phyloP scores from a whole-genome alignment of 2,797 vertebrate species.

The Philypnodon macrostomus region DNA sequence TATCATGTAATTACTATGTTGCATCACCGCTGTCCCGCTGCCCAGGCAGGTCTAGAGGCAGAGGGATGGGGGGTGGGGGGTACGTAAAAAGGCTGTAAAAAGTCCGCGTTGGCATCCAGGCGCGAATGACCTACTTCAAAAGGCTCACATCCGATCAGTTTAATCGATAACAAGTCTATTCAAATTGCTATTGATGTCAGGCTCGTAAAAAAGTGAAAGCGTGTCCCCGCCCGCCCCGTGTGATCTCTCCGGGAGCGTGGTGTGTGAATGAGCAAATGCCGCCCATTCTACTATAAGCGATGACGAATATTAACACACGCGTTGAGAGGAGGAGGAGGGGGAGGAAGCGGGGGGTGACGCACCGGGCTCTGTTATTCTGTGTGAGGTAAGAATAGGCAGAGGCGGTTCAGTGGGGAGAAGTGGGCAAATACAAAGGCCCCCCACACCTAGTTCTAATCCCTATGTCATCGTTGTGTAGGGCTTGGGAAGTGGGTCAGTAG shows the following conservation, averaged over 20 bases:
- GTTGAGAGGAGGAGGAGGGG: background rate
- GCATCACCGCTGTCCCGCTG: too few species aligned
- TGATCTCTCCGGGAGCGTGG: slow-evolving; percentile 41
- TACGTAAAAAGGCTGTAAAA: too few species aligned
- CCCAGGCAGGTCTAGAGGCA: too few species aligned
- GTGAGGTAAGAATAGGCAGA: too few species aligned
- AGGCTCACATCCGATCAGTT: slow-evolving; percentile 60
- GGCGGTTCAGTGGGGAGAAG: too few species aligned
- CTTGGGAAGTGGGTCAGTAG: slow-evolving; percentile 55
- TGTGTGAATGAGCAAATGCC: slow-evolving; percentile 62
- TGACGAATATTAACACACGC: slow-evolving; percentile 52
- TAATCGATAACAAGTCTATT: slow-evolving; percentile 56
- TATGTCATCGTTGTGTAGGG: too few species aligned
- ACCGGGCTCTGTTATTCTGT: too few species aligned
- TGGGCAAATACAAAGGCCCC: too few species aligned
- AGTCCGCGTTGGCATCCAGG: slow-evolving; percentile 58
- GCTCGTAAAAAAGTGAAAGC: slow-evolving; percentile 46
- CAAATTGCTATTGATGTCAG: slow-evolving; percentile 58
- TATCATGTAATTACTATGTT: too few species aligned
- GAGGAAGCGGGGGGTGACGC: background rate
- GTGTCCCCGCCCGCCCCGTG: slow-evolving; percentile 48
- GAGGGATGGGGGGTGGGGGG: too few species aligned
- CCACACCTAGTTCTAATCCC: background rate
- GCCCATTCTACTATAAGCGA: slow-evolving; percentile 66
- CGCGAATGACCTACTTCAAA: slow-evolving; percentile 57